These are phyloP conservation scores for Drosophila bifasciata DNA, from an alignment of 1,140 invertebrate species.

Conservation along the genomic window DNA sequence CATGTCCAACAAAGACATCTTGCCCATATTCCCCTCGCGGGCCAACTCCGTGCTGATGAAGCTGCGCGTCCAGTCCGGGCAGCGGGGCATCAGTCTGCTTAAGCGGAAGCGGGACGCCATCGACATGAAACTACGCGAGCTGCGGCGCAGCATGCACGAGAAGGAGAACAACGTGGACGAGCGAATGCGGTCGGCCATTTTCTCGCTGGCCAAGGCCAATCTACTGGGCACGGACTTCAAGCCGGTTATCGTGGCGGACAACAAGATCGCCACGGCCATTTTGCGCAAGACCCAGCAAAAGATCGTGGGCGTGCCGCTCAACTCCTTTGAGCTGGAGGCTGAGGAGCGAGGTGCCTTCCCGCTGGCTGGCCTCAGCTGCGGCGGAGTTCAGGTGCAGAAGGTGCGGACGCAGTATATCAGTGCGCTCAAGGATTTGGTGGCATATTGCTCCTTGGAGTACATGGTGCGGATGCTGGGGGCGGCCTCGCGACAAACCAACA, in stretches of 20 bases:
- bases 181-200: conserved; percentile 59
- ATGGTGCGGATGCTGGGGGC: conserved; percentile 45
- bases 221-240: conserved; percentile 71
- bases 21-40: conserved; percentile 70
- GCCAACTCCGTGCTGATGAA: conserved; percentile 73
- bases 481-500: conserved; percentile 73
- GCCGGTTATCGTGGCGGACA: conserved; percentile 48
- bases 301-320: conserved; percentile 61
- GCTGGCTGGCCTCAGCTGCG: conserved; percentile 61
- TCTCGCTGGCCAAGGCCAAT: conserved; percentile 73
- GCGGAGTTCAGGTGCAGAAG: conserved; percentile 63
- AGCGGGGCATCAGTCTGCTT: conserved; percentile 58
- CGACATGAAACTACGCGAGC: conserved; percentile 66
- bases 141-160: conserved; percentile 9
- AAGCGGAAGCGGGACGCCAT: conserved; percentile 76
- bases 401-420: conserved; percentile 46
- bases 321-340: conserved; percentile 51
- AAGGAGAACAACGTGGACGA: conserved; percentile 38
- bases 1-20: conserved; percentile 55
- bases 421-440: conserved; percentile 44
- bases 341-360: conserved; percentile 23
- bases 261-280: conserved; percentile 1
- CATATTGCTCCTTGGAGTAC: conserved; percentile 54
- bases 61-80: conserved; percentile 52
- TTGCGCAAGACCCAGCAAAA: conserved; percentile 42